A percentile compares a stretch with the other conserved stretches of the same genome.
Conservation (phyloP, 2,113 vertebrate species). For the Erythrocebus patas region DNA sequence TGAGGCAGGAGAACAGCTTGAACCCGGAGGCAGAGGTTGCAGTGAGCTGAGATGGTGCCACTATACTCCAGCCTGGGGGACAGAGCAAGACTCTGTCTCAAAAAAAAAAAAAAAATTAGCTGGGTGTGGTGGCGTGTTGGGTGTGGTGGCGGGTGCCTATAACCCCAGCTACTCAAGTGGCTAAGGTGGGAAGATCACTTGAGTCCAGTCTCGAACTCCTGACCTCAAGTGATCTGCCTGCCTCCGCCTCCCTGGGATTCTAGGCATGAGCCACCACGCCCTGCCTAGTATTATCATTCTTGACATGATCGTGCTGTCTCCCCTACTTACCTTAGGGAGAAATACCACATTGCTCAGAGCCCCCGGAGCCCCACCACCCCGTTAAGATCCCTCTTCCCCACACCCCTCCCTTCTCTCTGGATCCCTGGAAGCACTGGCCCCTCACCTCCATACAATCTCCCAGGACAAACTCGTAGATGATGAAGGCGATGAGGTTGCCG, state of each 20-base stretch:
- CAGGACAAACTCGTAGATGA: conserved; percentile 94
- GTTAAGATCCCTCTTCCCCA: accelerated
- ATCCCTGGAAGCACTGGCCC: accelerated
- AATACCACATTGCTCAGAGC: accelerated
- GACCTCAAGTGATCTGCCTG: no score
- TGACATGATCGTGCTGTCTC: not conserved
- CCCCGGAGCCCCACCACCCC: no score
- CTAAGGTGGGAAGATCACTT: not conserved
- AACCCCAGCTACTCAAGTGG: not conserved
- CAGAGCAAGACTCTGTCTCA: not conserved
- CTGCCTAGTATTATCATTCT: accelerated
- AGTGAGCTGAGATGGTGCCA: no score
- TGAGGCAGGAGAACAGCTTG: no score
- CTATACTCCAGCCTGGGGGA: not conserved
- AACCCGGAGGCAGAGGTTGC: no score
- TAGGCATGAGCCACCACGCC: not conserved
- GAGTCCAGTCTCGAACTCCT: not conserved
- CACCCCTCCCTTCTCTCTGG: not conserved
- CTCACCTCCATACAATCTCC: conserved; percentile 95
- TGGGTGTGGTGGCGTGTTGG: not conserved
- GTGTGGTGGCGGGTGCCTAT: not conserved
- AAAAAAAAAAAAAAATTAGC: not conserved
- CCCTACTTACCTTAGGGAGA: not conserved
- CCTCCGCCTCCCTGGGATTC: no score
- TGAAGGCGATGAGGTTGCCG: conserved; percentile 91